phyloP scores from a whole-genome alignment of 2,113 vertebrate species.

The Brienomyrus longianalis region DNA sequence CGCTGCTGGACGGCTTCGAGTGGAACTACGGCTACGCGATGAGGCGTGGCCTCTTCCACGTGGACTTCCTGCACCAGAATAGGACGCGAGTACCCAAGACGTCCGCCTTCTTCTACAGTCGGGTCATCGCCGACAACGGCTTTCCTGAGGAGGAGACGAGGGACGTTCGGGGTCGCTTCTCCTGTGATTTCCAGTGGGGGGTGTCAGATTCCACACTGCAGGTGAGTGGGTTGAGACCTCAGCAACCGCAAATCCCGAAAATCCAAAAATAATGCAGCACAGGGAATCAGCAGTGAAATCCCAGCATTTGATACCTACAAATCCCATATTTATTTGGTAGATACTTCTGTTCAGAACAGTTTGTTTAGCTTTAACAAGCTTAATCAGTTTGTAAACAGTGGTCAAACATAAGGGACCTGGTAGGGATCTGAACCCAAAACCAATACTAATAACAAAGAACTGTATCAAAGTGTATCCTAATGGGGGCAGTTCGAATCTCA shows the following conservation, averaged over 20 bases:
- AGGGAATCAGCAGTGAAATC: background rate
- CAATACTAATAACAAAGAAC: background rate
- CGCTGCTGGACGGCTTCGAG: constrained; percentile 88
- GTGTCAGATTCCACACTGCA: constrained; percentile 80
- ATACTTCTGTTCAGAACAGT: background rate
- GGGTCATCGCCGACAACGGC: constrained; percentile 72
- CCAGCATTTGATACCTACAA: background rate
- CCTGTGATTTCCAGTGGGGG: constrained; percentile 89
- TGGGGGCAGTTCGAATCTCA: background rate
- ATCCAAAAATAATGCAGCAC: background rate
- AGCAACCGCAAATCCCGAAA: background rate
- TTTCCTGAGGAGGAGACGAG: constrained; percentile 59
- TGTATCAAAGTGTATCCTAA: background rate
- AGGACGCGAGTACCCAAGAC: constrained; percentile 78
- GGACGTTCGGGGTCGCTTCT: constrained; percentile 65
- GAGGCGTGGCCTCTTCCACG: constrained; percentile 83
- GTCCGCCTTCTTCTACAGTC: constrained; percentile 77
- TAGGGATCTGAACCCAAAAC: background rate
- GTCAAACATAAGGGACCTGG: background rate
- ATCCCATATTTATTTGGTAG: background rate
- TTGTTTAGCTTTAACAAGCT: background rate
- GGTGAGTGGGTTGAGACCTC: constrained; percentile 53
- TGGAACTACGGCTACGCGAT: constrained; percentile 77
- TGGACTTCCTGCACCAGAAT: constrained; percentile 69
- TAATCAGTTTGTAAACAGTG: background rate